Conservation (phyloP, 2,113 vertebrate species). For the Lynx canadensis region DNA sequence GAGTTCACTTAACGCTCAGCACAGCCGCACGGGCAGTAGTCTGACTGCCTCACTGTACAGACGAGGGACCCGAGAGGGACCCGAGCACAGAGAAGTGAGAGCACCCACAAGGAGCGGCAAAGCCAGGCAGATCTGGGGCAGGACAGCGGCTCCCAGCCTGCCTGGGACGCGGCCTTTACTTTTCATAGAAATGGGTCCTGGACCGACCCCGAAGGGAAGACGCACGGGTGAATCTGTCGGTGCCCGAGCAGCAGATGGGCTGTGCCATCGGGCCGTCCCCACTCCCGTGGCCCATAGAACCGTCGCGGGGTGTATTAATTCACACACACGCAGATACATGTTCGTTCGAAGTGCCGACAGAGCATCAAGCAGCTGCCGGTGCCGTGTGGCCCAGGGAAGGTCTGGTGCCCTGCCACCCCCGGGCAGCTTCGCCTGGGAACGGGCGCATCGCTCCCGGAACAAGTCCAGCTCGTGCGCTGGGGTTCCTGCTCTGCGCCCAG, state of each 20-base stretch:
- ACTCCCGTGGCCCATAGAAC: background rate
- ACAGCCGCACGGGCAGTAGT: background rate
- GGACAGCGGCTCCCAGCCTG: background rate
- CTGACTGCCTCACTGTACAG: background rate
- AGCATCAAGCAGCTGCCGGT: background rate
- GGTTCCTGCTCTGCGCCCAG: background rate
- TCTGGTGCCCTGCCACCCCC: background rate
- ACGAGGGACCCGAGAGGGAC: background rate
- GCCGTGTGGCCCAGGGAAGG: fast-evolving
- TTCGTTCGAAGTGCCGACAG: background rate
- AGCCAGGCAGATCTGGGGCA: background rate
- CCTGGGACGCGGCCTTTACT: background rate
- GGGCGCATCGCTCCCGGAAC: fast-evolving
- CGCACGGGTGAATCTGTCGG: background rate
- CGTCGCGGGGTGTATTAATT: background rate
- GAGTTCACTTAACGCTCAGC: background rate
- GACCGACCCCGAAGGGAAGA: background rate
- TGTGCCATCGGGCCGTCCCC: background rate
- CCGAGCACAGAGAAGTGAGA: background rate
- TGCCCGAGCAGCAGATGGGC: background rate
- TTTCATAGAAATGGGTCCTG: background rate
- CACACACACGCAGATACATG: background rate
- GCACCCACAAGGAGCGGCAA: background rate
- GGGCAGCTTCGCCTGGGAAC: background rate
- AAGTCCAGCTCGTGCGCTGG: fast-evolving